Evolutionary conservation across 2,797 vertebrate species (phyloP).

Genomic region (Micromesistius poutassou): DNA sequence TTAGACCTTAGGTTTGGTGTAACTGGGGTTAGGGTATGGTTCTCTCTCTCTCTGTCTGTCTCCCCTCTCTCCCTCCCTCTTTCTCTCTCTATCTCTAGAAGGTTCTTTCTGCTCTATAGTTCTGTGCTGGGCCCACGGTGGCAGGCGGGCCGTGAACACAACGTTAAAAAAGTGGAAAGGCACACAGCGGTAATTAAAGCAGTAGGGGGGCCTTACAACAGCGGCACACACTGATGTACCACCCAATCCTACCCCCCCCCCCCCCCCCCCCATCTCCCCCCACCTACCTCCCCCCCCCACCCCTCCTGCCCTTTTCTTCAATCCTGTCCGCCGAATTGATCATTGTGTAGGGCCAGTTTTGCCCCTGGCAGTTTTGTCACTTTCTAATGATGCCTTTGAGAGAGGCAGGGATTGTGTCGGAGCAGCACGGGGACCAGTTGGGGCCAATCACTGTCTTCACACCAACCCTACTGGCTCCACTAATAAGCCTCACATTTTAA

Average conservation of each 20-base stretch:
- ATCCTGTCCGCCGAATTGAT: constrained; percentile 71
- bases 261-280: constrained; percentile 42
- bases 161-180: constrained; percentile 73
- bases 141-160: constrained; percentile 68
- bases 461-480: constrained; percentile 46
- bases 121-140: constrained; percentile 62
- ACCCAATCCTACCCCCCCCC: constrained; percentile 53
- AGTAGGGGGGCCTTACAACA: constrained; percentile 68
- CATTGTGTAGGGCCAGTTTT: constrained; percentile 74
- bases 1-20: too few relatives aligned
- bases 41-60: constrained; percentile 2
- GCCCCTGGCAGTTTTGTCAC: constrained; percentile 82
- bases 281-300: constrained; percentile 47
- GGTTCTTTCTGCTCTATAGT: constrained; percentile 62
- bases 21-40: background rate
- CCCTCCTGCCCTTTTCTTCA: constrained; percentile 55
- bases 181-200: constrained; percentile 82
- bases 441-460: constrained; percentile 61
- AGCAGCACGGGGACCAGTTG: constrained; percentile 57
- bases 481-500: constrained; percentile 39
- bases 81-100: constrained; percentile 31
- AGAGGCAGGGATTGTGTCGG: constrained; percentile 55
- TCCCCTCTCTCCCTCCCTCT: constrained; percentile 12
- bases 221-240: constrained; percentile 36
- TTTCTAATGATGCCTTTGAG: constrained; percentile 74